Evolutionary conservation across 2,113 vertebrate genomes (phyloP).

Genomic region (Pogonocichla stellata): DNA sequence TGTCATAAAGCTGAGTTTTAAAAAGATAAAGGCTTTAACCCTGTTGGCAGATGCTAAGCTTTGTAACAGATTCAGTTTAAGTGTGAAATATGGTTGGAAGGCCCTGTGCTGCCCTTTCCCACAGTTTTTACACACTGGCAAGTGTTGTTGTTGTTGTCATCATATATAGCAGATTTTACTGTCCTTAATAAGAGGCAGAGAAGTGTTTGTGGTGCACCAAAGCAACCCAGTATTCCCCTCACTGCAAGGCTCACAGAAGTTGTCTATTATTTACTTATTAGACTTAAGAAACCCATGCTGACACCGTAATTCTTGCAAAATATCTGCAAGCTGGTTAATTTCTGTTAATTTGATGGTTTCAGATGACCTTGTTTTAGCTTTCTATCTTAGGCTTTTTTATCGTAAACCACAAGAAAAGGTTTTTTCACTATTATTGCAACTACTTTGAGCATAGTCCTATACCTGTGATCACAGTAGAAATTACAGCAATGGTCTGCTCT

Average conservation of each 20-base stretch:
- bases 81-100: not conserved
- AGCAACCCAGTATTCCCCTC: not conserved
- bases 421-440: not conserved
- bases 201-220: not conserved
- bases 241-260: not conserved
- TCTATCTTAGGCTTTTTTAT: constrained; percentile 1
- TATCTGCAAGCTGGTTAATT: not conserved
- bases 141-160: not conserved
- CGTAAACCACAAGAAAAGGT: not conserved
- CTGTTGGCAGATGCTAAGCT: not conserved
- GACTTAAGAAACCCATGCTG: not conserved
- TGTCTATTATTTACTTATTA: not conserved
- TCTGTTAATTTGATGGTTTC: not conserved
- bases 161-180: not conserved
- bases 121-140: not conserved
- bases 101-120: not conserved
- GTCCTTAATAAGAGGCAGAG: not conserved
- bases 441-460: not conserved
- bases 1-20: not conserved
- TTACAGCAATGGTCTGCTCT: not conserved
- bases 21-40: not conserved
- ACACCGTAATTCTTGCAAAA: not conserved
- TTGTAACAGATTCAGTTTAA: not conserved
- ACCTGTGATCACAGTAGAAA: not conserved
- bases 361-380: not conserved